These are phyloP conservation scores for Paraescarpia echinospica DNA, from an alignment of 1,140 invertebrate genomes.

Conservation along the genomic window DNA sequence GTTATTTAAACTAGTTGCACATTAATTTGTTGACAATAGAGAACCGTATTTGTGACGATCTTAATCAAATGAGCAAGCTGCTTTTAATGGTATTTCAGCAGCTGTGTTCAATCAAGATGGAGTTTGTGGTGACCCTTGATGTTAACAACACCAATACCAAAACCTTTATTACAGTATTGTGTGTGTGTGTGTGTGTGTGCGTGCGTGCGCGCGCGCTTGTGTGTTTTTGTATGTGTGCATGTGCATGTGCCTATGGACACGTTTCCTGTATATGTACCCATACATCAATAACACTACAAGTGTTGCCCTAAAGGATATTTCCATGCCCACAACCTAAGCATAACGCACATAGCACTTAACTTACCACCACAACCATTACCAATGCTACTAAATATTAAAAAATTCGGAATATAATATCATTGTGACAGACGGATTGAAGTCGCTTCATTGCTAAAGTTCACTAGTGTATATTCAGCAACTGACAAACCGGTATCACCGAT, in stretches of 20 bases:
- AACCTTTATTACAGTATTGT: neutral
- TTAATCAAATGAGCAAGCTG: too few species aligned
- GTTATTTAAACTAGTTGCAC: too few species aligned
- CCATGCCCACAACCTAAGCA: neutral
- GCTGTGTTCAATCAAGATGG: neutral
- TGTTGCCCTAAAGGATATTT: neutral
- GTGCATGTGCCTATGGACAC: neutral
- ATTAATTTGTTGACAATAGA: too few species aligned
- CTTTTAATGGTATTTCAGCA: neutral
- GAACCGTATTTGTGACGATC: too few species aligned
- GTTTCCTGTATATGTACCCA: neutral
- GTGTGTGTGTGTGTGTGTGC: too few species aligned
- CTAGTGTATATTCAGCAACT: neutral
- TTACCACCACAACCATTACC: neutral
- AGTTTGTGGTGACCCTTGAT: neutral
- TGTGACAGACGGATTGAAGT: neutral
- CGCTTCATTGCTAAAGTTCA: neutral
- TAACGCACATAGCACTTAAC: neutral
- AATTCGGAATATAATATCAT: too few species aligned
- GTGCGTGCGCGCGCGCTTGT: too few species aligned
- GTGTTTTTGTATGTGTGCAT: too few species aligned
- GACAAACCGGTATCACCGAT: neutral
- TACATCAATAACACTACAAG: neutral
- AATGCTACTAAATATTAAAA: neutral
- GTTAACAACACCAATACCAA: too few species aligned